A percentile compares a stretch with the other conserved stretches of the same genome.
Conservation (phyloP, 2,888 invertebrate genomes). For the Prosapia bicincta region DNA sequence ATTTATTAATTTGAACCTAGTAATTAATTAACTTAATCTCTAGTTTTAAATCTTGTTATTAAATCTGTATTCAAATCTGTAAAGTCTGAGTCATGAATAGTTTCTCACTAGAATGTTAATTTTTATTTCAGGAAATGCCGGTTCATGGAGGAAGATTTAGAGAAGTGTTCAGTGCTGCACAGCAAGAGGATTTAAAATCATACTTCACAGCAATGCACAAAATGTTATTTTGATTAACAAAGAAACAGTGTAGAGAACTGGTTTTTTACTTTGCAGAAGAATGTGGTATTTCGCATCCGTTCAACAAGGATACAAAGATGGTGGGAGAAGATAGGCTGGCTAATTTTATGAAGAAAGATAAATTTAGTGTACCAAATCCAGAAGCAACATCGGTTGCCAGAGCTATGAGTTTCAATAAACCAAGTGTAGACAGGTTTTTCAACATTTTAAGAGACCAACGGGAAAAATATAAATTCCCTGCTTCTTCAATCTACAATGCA, state of each 20-base stretch:
- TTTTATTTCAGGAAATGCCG: background rate
- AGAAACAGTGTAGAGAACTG: conserved; percentile 10
- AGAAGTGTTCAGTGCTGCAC: background rate
- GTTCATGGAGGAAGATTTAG: background rate
- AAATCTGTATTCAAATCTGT: no score
- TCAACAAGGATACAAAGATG: conserved; percentile 10
- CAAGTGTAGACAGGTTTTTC: conserved; percentile 7
- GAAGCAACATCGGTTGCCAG: background rate
- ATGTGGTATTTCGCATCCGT: background rate
- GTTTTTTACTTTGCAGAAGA: conserved; percentile 8
- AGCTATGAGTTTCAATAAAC: background rate
- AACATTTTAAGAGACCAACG: background rate
- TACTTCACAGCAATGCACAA: conserved; percentile 10
- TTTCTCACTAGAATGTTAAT: no score
- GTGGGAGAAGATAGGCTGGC: conserved; percentile 11
- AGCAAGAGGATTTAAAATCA: background rate
- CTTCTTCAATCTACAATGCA: background rate
- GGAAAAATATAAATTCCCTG: conserved; percentile 2
- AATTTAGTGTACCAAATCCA: background rate
- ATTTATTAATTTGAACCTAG: no score
- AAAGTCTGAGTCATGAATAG: no score
- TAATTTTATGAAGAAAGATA: conserved; percentile 12
- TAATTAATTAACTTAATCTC: no score
- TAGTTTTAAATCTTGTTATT: no score
- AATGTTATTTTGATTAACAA: conserved; percentile 14